Conservation (phyloP, 2,113 vertebrate genomes). For the Cyprinodon variegatus region DNA sequence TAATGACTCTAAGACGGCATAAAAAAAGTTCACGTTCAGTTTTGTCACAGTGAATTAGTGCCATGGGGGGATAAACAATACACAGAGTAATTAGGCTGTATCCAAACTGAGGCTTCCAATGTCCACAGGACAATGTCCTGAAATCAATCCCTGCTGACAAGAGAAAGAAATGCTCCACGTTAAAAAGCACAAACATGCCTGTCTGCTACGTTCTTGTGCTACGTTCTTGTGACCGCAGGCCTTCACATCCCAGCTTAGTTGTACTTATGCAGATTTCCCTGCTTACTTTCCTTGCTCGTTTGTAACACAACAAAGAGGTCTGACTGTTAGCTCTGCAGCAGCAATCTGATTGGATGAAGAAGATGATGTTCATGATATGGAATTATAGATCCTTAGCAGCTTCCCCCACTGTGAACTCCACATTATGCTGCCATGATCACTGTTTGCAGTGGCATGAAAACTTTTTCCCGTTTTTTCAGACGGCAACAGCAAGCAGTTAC, state of each 20-base stretch:
- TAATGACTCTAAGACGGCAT: conserved; percentile 55
- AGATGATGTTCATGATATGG: conserved; percentile 44
- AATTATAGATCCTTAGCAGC: conserved; percentile 44
- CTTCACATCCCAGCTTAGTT: conserved; percentile 59
- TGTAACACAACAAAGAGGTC: conserved; percentile 56
- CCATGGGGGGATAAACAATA: conserved; percentile 66
- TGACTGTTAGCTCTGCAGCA: conserved; percentile 22
- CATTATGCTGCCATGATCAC: neutral
- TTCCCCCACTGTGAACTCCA: conserved; percentile 11
- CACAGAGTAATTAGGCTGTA: conserved; percentile 67
- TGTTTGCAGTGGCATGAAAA: neutral
- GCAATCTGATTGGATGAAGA: conserved; percentile 35
- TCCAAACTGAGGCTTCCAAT: conserved; percentile 63
- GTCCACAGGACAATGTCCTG: conserved; percentile 67
- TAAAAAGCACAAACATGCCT: conserved; percentile 61
- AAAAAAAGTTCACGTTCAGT: conserved; percentile 45
- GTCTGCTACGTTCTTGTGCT: conserved; percentile 47
- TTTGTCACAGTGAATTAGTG: conserved; percentile 59
- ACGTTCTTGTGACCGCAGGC: conserved; percentile 56
- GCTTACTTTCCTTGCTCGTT: conserved; percentile 61
- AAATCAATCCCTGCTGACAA: conserved; percentile 66
- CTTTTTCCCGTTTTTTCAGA: neutral
- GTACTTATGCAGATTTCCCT: conserved; percentile 57
- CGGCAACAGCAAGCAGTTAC: neutral
- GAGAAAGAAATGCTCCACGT: conserved; percentile 46